Evolutionary conservation across 2,888 invertebrate species (phyloP).

Genomic region (Thelaira solivaga): DNA sequence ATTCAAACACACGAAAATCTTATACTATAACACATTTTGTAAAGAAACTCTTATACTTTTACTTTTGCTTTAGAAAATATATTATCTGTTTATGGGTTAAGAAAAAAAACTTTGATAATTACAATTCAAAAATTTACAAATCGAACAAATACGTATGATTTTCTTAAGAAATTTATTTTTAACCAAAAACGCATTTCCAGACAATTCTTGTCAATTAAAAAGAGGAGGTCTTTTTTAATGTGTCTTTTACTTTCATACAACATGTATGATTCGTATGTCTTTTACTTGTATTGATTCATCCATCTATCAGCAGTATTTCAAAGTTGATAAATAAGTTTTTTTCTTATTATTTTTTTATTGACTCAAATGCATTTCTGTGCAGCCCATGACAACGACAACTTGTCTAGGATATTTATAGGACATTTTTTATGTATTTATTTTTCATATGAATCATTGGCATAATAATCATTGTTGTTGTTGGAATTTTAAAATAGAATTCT

Average conservation of each 20-base stretch:
- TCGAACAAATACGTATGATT: neutral
- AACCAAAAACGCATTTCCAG: neutral
- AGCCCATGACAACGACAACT: slow-evolving; percentile 25
- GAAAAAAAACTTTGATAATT: too few relatives aligned
- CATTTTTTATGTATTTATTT: neutral
- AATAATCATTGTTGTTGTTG: neutral
- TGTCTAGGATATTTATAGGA: slow-evolving; percentile 60
- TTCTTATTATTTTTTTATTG: neutral
- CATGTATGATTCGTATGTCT: neutral
- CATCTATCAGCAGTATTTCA: slow-evolving; percentile 23
- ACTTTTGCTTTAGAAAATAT: too few relatives aligned
- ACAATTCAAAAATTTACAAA: neutral
- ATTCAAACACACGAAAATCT: too few relatives aligned
- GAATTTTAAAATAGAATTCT: too few relatives aligned
- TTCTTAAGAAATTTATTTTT: slow-evolving; percentile 28
- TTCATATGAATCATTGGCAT: slow-evolving; percentile 29
- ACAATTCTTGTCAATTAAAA: neutral
- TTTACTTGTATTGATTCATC: slow-evolving; percentile 31
- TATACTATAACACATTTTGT: too few relatives aligned
- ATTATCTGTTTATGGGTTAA: too few relatives aligned
- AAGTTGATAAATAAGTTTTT: neutral
- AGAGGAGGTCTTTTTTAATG: slow-evolving; percentile 1
- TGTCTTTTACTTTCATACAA: neutral
- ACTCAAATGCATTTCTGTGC: neutral
- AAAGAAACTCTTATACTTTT: too few relatives aligned